Evolutionary conservation across 2,797 vertebrate species (phyloP).

Genomic region (Tarsius wallacei): DNA sequence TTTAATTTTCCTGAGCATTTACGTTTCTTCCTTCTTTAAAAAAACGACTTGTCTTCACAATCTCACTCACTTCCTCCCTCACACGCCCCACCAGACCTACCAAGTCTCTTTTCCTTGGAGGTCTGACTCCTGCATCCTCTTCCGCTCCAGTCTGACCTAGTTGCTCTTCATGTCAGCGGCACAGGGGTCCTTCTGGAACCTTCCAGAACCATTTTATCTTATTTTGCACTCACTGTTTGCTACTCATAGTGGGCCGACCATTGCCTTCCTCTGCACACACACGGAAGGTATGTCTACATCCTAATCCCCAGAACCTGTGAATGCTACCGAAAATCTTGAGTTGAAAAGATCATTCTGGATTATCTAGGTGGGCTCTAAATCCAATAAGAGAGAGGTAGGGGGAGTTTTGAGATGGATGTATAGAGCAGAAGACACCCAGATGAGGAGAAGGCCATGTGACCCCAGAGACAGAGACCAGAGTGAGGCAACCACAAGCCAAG

Average conservation of each 20-base stretch:
- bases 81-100: background rate
- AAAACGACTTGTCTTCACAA: background rate
- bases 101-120: background rate
- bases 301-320: background rate
- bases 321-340: background rate
- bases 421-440: background rate
- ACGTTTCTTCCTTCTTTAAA: background rate
- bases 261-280: background rate
- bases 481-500: background rate
- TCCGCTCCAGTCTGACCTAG: background rate
- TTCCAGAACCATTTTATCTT: background rate
- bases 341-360: background rate
- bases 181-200: background rate
- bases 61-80: background rate
- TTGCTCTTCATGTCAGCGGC: background rate
- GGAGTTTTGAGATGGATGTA: background rate
- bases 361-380: background rate
- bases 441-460: background rate
- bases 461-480: accelerated
- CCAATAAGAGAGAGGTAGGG: background rate
- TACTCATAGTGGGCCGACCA: background rate
- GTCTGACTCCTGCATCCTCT: background rate
- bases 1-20: slow-evolving; percentile 13
- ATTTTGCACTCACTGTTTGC: background rate
- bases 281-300: no score